Evolutionary conservation across 2,113 vertebrate genomes (phyloP).

Genomic region (Barnardius zonarius): DNA sequence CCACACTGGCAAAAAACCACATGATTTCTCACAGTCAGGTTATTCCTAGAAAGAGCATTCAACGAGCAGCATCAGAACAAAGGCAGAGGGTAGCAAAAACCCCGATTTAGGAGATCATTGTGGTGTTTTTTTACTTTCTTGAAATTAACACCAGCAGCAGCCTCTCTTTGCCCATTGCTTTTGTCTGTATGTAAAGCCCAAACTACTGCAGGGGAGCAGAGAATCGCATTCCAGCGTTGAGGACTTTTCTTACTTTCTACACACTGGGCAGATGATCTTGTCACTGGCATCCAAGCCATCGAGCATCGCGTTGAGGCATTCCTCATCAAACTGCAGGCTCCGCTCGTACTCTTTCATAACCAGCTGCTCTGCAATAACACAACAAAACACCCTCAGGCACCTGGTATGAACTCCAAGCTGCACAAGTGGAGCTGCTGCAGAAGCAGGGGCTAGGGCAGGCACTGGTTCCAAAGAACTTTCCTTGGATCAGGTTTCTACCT

Average conservation of each 20-base stretch:
- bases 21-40: slow-evolving; percentile 62
- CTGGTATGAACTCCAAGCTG: accelerated
- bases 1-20: slow-evolving; percentile 76
- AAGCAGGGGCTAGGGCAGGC: background rate
- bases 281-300: slow-evolving; percentile 76
- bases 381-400: background rate
- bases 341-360: slow-evolving; percentile 85
- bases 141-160: background rate
- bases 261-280: slow-evolving; percentile 86
- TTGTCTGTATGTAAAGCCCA: background rate
- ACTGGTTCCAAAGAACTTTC: background rate
- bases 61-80: background rate
- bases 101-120: background rate
- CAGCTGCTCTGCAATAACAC: slow-evolving; percentile 74
- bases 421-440: background rate
- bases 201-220: background rate
- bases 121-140: background rate
- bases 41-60: slow-evolving; percentile 58
- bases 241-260: slow-evolving; percentile 80
- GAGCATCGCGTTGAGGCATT: slow-evolving; percentile 80
- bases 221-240: background rate
- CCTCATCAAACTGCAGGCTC: slow-evolving; percentile 83
- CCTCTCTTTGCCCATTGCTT: background rate
- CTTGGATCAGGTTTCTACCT: background rate
- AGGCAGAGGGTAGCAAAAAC: background rate